Evolutionary conservation across 2,888 invertebrate species (phyloP).

Genomic region (Coremacera marginata): DNA sequence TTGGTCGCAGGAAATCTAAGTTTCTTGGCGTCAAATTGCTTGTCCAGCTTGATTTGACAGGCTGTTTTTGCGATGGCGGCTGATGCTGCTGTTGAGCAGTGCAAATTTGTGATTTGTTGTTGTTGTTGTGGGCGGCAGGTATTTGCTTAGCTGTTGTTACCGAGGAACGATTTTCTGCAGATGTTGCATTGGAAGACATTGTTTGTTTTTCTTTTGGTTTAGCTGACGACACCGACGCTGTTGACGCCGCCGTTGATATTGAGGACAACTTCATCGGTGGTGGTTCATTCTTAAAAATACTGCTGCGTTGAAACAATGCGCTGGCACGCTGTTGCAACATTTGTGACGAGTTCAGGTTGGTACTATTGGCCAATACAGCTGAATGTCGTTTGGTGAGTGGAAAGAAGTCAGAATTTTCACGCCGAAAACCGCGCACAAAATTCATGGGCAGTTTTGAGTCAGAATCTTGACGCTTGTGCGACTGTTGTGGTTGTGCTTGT

Average conservation of each 20-base stretch:
- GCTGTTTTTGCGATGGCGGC: constrained; percentile 43
- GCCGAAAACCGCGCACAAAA: constrained; percentile 83
- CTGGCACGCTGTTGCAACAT: constrained; percentile 72
- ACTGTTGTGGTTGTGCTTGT: constrained; percentile 62
- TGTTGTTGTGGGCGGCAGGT: background rate
- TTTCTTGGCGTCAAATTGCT: constrained; percentile 64
- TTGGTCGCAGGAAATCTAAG: constrained; percentile 74
- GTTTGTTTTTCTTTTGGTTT: constrained; percentile 31
- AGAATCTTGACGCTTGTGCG: constrained; percentile 80
- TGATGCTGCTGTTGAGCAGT: constrained; percentile 19
- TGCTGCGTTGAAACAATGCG: constrained; percentile 77
- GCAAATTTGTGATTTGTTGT: constrained; percentile 23
- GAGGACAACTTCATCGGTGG: constrained; percentile 41
- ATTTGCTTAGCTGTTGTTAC: constrained; percentile 41
- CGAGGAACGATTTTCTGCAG: constrained; percentile 64
- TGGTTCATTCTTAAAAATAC: constrained; percentile 60
- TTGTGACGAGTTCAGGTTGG: constrained; percentile 46
- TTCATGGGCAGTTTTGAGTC: constrained; percentile 79
- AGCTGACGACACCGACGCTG: background rate
- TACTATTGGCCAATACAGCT: constrained; percentile 72
- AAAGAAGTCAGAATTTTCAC: constrained; percentile 88
- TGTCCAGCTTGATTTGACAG: constrained; percentile 62
- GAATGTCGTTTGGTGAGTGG: constrained; percentile 83
- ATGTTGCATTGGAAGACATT: constrained; percentile 45
- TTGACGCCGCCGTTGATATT: constrained; percentile 22